Percentiles rank a stretch among this genome's conserved stretches.
phyloP scores from a whole-genome alignment of 2,888 invertebrate species.

The Thereva nobilitata region DNA sequence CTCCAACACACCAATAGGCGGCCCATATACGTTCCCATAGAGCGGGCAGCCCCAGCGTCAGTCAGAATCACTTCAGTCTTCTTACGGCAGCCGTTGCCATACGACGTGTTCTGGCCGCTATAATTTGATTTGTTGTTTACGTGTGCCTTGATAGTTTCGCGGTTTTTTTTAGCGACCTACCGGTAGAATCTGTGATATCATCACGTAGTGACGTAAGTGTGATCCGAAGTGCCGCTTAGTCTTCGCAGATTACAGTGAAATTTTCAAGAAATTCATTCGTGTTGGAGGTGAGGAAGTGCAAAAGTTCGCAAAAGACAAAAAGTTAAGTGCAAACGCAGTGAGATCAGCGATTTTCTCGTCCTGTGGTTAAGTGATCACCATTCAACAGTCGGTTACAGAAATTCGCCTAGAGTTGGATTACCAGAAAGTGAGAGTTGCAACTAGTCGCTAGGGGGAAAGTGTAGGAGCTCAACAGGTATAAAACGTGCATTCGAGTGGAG shows the following conservation, averaged over 20 bases:
- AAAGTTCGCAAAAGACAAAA: not conserved
- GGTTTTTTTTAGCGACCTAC: slow-evolving; percentile 15
- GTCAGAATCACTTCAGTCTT: not conserved
- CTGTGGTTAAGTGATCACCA: slow-evolving; percentile 14
- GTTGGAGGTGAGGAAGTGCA: not conserved
- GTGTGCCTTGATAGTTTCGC: slow-evolving; percentile 3
- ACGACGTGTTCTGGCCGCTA: not conserved
- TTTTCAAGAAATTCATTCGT: slow-evolving; percentile 1
- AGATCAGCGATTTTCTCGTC: slow-evolving; percentile 11
- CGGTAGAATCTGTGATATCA: slow-evolving; percentile 18
- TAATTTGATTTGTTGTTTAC: not conserved
- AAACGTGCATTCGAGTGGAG: not conserved
- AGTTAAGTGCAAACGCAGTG: not conserved
- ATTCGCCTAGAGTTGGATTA: not conserved
- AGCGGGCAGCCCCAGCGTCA: not conserved
- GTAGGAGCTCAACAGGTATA: slow-evolving; percentile 24
- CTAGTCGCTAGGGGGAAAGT: slow-evolving; percentile 7
- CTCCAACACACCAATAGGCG: too few species aligned
- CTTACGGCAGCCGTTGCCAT: slow-evolving; percentile 21
- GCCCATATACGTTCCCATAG: too few species aligned
- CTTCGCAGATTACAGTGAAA: not conserved
- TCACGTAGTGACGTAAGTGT: slow-evolving; percentile 14
- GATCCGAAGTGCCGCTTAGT: slow-evolving; percentile 5
- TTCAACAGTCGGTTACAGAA: slow-evolving; percentile 14
- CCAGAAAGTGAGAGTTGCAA: slow-evolving; percentile 22